phyloP scores from a whole-genome alignment of 2,888 invertebrate genomes.

The Dryobotodes eremita region DNA sequence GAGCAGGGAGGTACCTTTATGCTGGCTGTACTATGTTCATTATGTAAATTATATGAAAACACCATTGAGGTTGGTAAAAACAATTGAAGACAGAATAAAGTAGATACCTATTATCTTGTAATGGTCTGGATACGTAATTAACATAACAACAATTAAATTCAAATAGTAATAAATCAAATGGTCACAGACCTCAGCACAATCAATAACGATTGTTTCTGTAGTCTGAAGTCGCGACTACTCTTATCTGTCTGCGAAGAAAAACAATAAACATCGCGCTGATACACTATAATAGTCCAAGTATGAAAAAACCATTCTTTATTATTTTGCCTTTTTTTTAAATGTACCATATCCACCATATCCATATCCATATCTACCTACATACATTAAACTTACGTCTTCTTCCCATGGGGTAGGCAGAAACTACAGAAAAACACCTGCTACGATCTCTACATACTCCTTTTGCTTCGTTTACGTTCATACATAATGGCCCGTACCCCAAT shows the following conservation, averaged over 20 bases:
- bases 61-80: background rate
- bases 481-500: background rate
- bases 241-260: conserved; percentile 63
- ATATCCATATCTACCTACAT: background rate
- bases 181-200: conserved; percentile 65
- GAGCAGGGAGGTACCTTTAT: no score
- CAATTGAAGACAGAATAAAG: background rate
- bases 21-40: background rate
- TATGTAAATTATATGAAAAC: background rate
- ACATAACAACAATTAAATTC: conserved; percentile 41
- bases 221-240: conserved; percentile 52
- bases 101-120: conserved; percentile 21
- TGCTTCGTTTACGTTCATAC: background rate
- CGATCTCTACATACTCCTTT: background rate
- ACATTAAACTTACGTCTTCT: background rate
- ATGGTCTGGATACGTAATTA: conserved; percentile 17
- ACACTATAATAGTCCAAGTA: conserved; percentile 16
- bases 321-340: no score
- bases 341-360: no score
- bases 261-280: conserved; percentile 46
- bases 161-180: conserved; percentile 61
- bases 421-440: background rate
- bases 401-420: background rate
- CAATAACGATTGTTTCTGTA: conserved; percentile 59
- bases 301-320: conserved; percentile 20